These are phyloP conservation scores for Speoplatyrhinus poulsoni DNA, from an alignment of 2,113 vertebrate species.

Conservation along the genomic window DNA sequence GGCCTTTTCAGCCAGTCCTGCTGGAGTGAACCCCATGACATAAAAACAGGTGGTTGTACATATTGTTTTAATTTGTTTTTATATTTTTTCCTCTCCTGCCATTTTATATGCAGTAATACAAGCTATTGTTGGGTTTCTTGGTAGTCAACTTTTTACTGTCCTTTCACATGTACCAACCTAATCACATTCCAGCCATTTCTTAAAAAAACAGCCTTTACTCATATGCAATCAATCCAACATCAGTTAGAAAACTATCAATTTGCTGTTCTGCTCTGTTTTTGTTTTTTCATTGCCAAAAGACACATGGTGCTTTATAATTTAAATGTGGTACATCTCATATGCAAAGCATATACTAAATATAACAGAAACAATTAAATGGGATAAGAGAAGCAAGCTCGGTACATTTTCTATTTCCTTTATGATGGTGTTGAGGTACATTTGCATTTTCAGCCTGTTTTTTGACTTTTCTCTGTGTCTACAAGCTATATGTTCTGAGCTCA, in stretches of 20 bases:
- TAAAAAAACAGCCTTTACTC: conserved; percentile 78
- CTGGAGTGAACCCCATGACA: conserved; percentile 82
- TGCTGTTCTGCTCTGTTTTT: conserved; percentile 57
- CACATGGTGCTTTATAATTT: conserved; percentile 96
- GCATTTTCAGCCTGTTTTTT: conserved; percentile 87
- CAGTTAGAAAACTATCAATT: conserved; percentile 54
- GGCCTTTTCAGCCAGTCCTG: conserved; percentile 83
- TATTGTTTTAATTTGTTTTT: conserved; percentile 84
- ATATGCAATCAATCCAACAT: conserved; percentile 91
- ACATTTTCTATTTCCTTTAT: conserved; percentile 87
- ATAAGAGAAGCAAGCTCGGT: conserved; percentile 80
- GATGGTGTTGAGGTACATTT: conserved; percentile 88
- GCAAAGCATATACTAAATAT: conserved; percentile 87
- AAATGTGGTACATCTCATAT: conserved; percentile 94
- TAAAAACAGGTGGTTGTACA: conserved; percentile 94
- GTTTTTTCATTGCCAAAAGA: conserved; percentile 90
- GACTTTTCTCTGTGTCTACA: conserved; percentile 91
- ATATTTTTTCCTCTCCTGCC: conserved; percentile 87
- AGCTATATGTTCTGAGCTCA: conserved; percentile 96
- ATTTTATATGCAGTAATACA: conserved; percentile 98
- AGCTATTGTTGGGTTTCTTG: conserved; percentile 95
- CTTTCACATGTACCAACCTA: conserved; percentile 86
- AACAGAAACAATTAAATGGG: conserved; percentile 38
- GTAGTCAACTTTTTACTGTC: conserved; percentile 92
- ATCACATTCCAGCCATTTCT: conserved; percentile 91